Evolutionary conservation across 2,113 vertebrate genomes (phyloP).

Genomic region (Mormyrus lacerda): DNA sequence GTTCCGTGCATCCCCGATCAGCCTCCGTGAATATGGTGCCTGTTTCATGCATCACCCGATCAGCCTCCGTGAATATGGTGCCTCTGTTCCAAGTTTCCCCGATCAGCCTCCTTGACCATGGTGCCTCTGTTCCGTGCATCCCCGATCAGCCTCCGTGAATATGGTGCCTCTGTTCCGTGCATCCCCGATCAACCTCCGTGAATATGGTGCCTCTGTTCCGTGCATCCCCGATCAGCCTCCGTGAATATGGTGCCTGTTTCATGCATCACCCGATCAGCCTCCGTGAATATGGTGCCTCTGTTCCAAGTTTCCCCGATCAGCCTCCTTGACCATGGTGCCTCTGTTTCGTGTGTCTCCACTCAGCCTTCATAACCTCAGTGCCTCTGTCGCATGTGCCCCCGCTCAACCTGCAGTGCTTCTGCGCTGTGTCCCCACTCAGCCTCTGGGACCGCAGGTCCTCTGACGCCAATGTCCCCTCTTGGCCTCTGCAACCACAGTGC

Average conservation of each 20-base stretch:
- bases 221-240: not conserved
- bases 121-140: not conserved
- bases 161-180: not conserved
- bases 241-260: not conserved
- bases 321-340: not conserved
- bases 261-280: too few species aligned
- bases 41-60: not conserved
- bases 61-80: not conserved
- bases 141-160: not conserved
- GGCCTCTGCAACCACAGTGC: too few species aligned
- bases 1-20: not conserved
- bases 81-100: not conserved
- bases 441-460: not conserved
- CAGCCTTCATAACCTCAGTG: not conserved
- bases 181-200: not conserved
- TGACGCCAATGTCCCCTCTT: too few species aligned
- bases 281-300: too few species aligned
- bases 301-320: too few species aligned
- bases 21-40: not conserved
- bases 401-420: not conserved
- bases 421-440: not conserved
- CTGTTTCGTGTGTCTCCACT: not conserved
- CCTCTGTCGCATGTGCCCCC: not conserved
- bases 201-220: not conserved
- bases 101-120: not conserved